Evolutionary conservation across 2,888 invertebrate species (phyloP).

Genomic region (Calliopum simillimum): DNA sequence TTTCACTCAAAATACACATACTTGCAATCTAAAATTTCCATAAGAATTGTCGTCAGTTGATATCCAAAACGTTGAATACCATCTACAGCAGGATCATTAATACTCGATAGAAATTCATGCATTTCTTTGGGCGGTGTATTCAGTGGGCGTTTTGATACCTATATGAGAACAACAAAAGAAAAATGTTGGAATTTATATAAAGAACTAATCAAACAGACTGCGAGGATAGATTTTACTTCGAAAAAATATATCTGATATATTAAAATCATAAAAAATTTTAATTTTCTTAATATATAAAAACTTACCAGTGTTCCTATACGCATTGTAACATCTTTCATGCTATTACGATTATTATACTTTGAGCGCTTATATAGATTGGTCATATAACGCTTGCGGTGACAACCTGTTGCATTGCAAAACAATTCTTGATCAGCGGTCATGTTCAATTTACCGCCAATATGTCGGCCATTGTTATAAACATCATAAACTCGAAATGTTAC

Average conservation of each 20-base stretch:
- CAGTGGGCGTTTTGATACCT: constrained; percentile 51
- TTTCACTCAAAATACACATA: constrained; percentile 40
- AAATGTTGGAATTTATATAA: not conserved
- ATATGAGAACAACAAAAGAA: not conserved
- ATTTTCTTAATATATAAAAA: too few species aligned
- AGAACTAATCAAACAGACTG: too few species aligned
- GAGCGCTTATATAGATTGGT: constrained; percentile 51
- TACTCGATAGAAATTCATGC: constrained; percentile 49
- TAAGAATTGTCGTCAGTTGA: constrained; percentile 48
- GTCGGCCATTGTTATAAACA: constrained; percentile 63
- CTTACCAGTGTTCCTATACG: constrained; percentile 57
- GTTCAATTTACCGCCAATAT: constrained; percentile 61
- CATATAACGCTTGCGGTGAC: constrained; percentile 48
- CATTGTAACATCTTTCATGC: constrained; percentile 57
- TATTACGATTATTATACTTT: constrained; percentile 55
- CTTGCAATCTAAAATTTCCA: constrained; percentile 57
- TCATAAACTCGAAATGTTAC: constrained; percentile 53
- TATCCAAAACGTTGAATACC: constrained; percentile 55
- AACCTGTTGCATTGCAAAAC: constrained; percentile 48
- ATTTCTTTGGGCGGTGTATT: constrained; percentile 48
- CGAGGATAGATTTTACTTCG: too few species aligned
- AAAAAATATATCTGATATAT: too few species aligned
- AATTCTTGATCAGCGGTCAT: constrained; percentile 58
- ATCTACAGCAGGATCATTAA: constrained; percentile 52
- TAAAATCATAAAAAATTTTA: too few species aligned